Evolutionary conservation across 1,140 invertebrate genomes (phyloP).

Genomic region (Diorhabda carinulata): DNA sequence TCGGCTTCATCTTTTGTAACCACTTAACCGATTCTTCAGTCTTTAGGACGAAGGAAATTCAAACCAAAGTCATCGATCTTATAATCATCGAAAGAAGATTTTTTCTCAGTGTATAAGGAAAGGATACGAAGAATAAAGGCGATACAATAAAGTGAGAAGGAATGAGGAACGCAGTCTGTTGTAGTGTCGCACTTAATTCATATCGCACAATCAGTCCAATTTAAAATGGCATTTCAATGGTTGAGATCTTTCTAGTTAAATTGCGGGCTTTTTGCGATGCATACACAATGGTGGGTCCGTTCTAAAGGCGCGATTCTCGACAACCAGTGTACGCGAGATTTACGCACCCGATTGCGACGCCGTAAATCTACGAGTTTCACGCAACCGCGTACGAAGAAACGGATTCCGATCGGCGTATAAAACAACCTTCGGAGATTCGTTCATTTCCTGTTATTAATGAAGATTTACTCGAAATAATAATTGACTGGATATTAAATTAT

Average conservation of each 20-base stretch:
- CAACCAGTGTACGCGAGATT: background rate
- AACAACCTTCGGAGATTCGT: no score
- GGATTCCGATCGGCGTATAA: no score
- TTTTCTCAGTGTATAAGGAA: no score
- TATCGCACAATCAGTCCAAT: slow-evolving; percentile 38
- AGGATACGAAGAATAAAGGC: no score
- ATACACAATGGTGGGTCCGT: background rate
- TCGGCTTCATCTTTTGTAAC: no score
- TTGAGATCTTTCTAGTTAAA: background rate
- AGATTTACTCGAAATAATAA: no score
- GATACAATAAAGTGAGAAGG: background rate
- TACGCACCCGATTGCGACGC: slow-evolving; percentile 11
- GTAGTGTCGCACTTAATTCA: slow-evolving; percentile 15
- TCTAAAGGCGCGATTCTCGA: background rate
- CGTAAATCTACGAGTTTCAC: slow-evolving; percentile 2
- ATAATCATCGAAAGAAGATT: no score
- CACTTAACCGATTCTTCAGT: no score
- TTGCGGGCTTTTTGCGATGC: background rate
- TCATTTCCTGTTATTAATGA: no score
- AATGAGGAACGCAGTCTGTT: background rate
- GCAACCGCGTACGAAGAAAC: slow-evolving; percentile 3
- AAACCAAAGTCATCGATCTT: no score
- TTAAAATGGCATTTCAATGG: slow-evolving; percentile 34
- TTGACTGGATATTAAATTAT: no score
- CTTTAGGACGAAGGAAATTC: no score